Base-by-base conservation (phyloP, 92 coral and sea anemone genomes). In the Heteractis magnifica region DNA sequence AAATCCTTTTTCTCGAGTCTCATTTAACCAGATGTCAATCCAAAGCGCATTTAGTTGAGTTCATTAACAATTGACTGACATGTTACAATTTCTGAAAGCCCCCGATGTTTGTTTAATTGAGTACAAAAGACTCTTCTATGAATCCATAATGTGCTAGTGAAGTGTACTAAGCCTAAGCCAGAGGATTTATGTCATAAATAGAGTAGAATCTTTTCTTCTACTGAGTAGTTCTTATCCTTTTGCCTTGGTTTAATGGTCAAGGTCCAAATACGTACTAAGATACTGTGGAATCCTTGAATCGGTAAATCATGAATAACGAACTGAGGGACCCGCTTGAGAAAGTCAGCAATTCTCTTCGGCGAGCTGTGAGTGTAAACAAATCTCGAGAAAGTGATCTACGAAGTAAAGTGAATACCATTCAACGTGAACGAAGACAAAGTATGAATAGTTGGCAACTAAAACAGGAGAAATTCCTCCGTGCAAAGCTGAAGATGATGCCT, bases 351-450 rank as follows among this genome's bases (percentile, higher is more conserved):
- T 93, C 97, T 53, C 92, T 93, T 80, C 97, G 97, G 1, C 84
- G 97, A 20, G 97, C 97, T 2, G 95, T 93, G 50, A 93, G 89
- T 70, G 91, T 93, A 74, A 93, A 93, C 90, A 91, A 89, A 87
- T 85, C 95, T 75, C 86, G 88, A 77, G 93, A 93, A 83, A 91
- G 85, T 68, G 97, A 93, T 76, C 84, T 93, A 52, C 85, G 90
- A 68, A 91, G 87, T 62, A 92, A 88, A 15, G 91, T 93, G 87
- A 93, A 81, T 74, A 89, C 97, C 8, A 87, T 93, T 56, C 97
- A 93, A 78, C 92, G 93, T 11, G 97, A 93, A 77, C 79, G 92
- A 10, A 80, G 92, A 52, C 72, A 94, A 75, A 93, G 92, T 62
- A 84, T 89, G 73, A 93, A 92, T 72, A 82, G 91, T 34, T 93